Base-by-base conservation (phyloP, 30 jellyfish, hydroid and myxozoan genomes). In the Clytia hemisphaerica region DNA sequence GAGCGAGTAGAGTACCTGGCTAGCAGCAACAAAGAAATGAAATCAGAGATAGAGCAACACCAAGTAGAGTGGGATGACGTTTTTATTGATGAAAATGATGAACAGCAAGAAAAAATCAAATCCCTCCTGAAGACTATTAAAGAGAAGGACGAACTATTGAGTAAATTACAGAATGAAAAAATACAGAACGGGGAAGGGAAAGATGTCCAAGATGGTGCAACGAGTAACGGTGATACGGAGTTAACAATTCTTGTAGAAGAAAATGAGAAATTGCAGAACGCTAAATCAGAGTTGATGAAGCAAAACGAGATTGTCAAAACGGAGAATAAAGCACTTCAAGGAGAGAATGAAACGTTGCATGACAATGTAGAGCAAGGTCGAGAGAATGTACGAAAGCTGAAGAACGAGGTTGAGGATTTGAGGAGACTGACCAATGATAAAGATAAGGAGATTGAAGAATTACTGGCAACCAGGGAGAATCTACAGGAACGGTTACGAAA, bases 41-140 rank as follows among this genome's bases (percentile, higher is more conserved):
- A 57, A 22, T 21, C 70, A n/a, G 70, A 57, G 44, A 9, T 57
- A 7, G 15, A 38, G 7, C 70, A 57, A 57, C 37, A 31, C 30
- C 25, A 57, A 22, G 38, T 57, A 26, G 70, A 57, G 30, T 57
- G 70, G 70, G 70, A 57, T 18, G 70, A 57, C 30, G 38, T 31
- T 14, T 26, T n/a, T 5, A 22, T n/a, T 26, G 25, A 57, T n/a
- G 42, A 57, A 6, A 7, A 57, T 12, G 27, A n/a, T 28, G 27
- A 21, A 22, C 19, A 57, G 6, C 37, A 21, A 57, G 70, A 57
- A 28, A 57, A 57, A 16, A 1, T 22, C 30, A 38, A 31, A 57
- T 26, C 25, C 25, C 70, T 22, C 0, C 25, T 57, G 25, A 57
- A 21, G 30, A 46, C 24, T n/a, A 27, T 46, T 9, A 27, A 46